Base-by-base conservation (phyloP, 2,888 invertebrate species). In the Epistrophella euchroma region DNA sequence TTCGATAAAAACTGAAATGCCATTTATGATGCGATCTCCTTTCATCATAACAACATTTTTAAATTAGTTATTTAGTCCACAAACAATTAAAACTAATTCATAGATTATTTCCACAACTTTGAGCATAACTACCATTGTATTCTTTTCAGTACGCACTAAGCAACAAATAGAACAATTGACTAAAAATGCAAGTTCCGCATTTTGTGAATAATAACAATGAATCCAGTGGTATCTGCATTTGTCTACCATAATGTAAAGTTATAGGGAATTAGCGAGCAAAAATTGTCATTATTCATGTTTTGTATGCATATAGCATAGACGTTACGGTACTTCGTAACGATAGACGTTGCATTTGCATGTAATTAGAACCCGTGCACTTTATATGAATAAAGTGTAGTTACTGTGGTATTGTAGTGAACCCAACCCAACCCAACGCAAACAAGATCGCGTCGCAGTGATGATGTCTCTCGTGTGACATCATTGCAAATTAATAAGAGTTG, bases 391-490 rank as follows among this genome's bases (percentile, higher is more conserved):
- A 62, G 60, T 47, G 62, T 62, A 55, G 47, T 66, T 32, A 66
- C 32, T 66, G 66, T 64, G 32, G 32, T 66, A 66, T 66, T 66
- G 66, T 35, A 66, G 47, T 66, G 32, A 66, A 35, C 43, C 32
- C 28, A 64, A 64, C 64, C 64, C 64, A 64, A 45, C 45, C 28
- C 43, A 62, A 28, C n/a, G 11, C 15, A 52, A n/a, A 52, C 1
- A n/a, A 52, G 3, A 52, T 25, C 52, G 25, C 52, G 52, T 52
- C 28, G 52, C 37, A 9, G 13, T 73, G 66, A 82, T 83, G 78
- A 83, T 70, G 78, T 47, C 62, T 52, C 6, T n/a, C 17, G 45
- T 43, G 79, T 84, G 84, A 84, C 84, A 79, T 84, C 84, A 84
- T 79, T 75, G 56, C 35, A 79, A 84, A 75, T 79, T 71, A 79